Base-by-base conservation (phyloP, 2,113 vertebrate species). In the Glaucomys volans region DNA sequence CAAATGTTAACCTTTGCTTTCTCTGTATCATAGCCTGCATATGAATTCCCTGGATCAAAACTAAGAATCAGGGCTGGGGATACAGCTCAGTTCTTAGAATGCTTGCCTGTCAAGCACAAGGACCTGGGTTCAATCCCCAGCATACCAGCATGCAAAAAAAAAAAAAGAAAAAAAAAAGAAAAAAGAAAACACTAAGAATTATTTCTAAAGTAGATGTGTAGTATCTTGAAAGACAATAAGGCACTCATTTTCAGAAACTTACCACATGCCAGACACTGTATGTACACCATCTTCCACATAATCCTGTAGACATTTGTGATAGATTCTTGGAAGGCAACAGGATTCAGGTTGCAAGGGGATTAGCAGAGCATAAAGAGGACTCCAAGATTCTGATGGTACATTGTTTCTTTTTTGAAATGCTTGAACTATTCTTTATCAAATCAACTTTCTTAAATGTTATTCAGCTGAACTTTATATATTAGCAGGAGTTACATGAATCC, bases 391-490 rank as follows among this genome's bases (percentile, higher is more conserved):
- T 67, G 50, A 47, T 16, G 3, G 20, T 50, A 11, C 0, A 5
- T 50, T 77, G 35, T 12, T 12, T 90, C 44, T 91, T 91, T 82
- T 35, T 76, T 89, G 59, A 26, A 76, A 35, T 66, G 9, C 20
- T 47, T 74, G 28, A 54, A 26, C 3, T 87, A 44, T 91, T 94
- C 12, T 30, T 69, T 75, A 87, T 42, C 44, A 90, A 91, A 74
- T 87, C 12, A 81, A 79, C 37, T 90, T 84, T 96, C 52, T 90
- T 74, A 64, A 87, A 93, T 18, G 35, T 84, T 84, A 94, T 69
- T 95, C 72, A 74, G 32, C 28, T 92, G 94, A 92, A 74, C 35
- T 54, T 77, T 79, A 75, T 54, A 30, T 80, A 92, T 85, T 85
- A 80, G 30, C 79, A 97, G 47, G 4, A 12, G 5, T 64, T 74